Conservation (phyloP, 2,888 invertebrate genomes). For the Aspidapion aeneum region DNA sequence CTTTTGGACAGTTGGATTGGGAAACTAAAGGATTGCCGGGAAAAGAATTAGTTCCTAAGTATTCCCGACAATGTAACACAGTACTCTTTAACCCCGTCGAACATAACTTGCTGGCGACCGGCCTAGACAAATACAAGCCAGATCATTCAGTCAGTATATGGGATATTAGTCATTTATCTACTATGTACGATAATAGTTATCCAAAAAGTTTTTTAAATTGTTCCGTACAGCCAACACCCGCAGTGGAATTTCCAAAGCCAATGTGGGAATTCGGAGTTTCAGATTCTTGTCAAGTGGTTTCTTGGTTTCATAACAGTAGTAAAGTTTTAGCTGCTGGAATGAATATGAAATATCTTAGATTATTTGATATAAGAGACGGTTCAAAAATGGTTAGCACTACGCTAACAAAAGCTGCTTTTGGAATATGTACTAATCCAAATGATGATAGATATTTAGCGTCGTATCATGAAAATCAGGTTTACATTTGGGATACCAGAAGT, state of each 20-base stretch:
- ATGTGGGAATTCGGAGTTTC: constrained; percentile 76
- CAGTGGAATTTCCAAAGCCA: constrained; percentile 56
- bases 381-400: constrained; percentile 55
- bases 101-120: constrained; percentile 77
- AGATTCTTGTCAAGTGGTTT: constrained; percentile 79
- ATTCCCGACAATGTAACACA: constrained; percentile 80
- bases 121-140: constrained; percentile 84
- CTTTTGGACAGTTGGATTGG: constrained; percentile 59
- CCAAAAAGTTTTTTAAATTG: constrained; percentile 32
- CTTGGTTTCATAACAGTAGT: constrained; percentile 76
- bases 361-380: constrained; percentile 73
- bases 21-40: constrained; percentile 68
- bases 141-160: constrained; percentile 88
- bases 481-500: constrained; percentile 85
- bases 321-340: constrained; percentile 83
- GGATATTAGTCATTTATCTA: constrained; percentile 66
- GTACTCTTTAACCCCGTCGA: constrained; percentile 87
- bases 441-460: constrained; percentile 80
- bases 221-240: constrained; percentile 45
- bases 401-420: constrained; percentile 79
- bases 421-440: constrained; percentile 75
- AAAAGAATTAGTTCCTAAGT: constrained; percentile 80
- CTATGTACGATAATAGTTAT: constrained; percentile 13
- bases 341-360: constrained; percentile 83
- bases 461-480: constrained; percentile 74